Conservation (phyloP, 2,888 invertebrate genomes). For the Eupithecia insigniata region DNA sequence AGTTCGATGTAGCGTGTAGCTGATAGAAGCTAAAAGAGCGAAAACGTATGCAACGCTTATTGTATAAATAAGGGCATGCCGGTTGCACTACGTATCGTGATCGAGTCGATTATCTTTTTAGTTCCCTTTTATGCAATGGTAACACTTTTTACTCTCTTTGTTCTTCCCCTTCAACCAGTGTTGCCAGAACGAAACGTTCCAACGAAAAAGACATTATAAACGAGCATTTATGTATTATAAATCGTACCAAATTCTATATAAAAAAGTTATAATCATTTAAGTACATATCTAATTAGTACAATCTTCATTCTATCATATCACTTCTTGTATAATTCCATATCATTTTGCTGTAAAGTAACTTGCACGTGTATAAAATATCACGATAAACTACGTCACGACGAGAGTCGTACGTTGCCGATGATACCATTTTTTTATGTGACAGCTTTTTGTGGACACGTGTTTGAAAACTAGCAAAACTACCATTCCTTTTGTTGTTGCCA, state of each 20-base stretch:
- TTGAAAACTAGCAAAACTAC: constrained; percentile 14
- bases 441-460: constrained; percentile 51
- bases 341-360: constrained; percentile 76
- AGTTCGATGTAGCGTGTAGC: constrained; percentile 73
- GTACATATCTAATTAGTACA: constrained; percentile 83
- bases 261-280: constrained; percentile 74
- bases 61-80: constrained; percentile 82
- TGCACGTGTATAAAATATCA: constrained; percentile 73
- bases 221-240: constrained; percentile 78
- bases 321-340: constrained; percentile 82
- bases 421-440: constrained; percentile 48
- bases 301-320: constrained; percentile 82
- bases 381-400: constrained; percentile 55
- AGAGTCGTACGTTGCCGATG: constrained; percentile 45
- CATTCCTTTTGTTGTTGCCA: constrained; percentile 26
- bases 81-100: constrained; percentile 84
- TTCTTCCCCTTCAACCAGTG: constrained; percentile 61
- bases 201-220: constrained; percentile 80
- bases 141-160: constrained; percentile 48
- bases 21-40: constrained; percentile 56
- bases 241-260: constrained; percentile 76
- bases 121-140: constrained; percentile 47
- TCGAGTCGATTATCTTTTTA: constrained; percentile 69
- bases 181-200: constrained; percentile 69
- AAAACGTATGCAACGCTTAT: constrained; percentile 84